phyloP scores from a whole-genome alignment of 2,888 invertebrate genomes.

The Stenodema calcarata region DNA sequence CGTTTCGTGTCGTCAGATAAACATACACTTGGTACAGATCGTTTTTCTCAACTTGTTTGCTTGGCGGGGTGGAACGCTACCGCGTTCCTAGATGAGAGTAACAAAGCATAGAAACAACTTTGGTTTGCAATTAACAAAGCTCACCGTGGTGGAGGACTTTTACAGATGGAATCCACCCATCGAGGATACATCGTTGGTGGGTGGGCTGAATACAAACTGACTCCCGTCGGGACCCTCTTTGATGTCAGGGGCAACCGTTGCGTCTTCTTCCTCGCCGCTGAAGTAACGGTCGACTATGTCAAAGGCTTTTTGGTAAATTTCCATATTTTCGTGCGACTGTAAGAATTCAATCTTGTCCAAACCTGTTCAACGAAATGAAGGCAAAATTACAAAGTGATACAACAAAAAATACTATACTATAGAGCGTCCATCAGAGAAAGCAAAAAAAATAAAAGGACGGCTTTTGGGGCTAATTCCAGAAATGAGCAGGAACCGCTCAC shows the following conservation, averaged over 20 bases:
- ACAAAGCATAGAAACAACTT: too few species aligned
- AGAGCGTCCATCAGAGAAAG: too few species aligned
- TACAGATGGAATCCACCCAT: constrained; percentile 30
- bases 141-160: not conserved
- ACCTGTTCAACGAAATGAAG: constrained; percentile 65
- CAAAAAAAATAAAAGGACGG: too few species aligned
- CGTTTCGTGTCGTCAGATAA: too few species aligned
- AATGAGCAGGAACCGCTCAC: too few species aligned
- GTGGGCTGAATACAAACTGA: constrained; percentile 68
- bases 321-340: constrained; percentile 95
- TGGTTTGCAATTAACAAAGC: not conserved
- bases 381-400: too few species aligned
- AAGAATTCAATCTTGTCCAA: constrained; percentile 97
- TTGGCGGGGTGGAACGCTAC: too few species aligned
- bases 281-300: constrained; percentile 97
- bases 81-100: too few species aligned
- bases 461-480: too few species aligned
- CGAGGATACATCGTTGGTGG: constrained; percentile 57
- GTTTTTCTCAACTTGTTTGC: too few species aligned
- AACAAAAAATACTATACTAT: too few species aligned
- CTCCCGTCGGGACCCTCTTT: constrained; percentile 75
- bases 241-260: constrained; percentile 76
- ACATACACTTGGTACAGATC: too few species aligned
- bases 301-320: constrained; percentile 96
- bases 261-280: constrained; percentile 86